Conservation (phyloP, 2,113 vertebrate genomes). For the Physeter macrocephalus region DNA sequence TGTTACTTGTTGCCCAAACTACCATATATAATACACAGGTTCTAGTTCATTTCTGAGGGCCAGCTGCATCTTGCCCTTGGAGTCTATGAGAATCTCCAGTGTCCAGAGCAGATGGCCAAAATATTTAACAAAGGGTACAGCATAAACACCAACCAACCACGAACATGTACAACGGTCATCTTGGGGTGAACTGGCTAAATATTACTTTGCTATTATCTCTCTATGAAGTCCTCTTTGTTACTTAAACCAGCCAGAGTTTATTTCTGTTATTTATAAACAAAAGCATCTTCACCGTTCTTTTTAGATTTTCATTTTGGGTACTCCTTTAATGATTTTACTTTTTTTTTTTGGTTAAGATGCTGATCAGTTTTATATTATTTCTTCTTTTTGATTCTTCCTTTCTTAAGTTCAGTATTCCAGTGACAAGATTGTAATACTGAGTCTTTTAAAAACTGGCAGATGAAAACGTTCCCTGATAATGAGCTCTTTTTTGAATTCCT, state of each 20-base stretch:
- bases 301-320: neutral
- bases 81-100: neutral
- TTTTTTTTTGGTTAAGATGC: neutral
- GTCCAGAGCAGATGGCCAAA: neutral
- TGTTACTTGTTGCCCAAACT: neutral
- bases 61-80: neutral
- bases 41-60: neutral
- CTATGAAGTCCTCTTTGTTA: neutral
- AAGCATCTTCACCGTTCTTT: neutral
- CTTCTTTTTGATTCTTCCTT: neutral
- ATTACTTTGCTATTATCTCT: neutral
- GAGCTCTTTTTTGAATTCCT: slow-evolving; percentile 26
- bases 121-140: neutral
- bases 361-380: neutral
- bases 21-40: neutral
- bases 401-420: slow-evolving; percentile 1
- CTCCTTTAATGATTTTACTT: neutral
- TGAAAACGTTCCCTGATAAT: neutral
- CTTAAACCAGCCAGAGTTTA: neutral
- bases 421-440: neutral
- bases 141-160: neutral
- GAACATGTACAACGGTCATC: neutral
- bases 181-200: neutral
- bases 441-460: slow-evolving; percentile 8
- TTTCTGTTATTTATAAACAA: slow-evolving; percentile 33